These are phyloP conservation scores for Anabacerthia variegaticeps DNA, from an alignment of 2,797 vertebrate species.

Conservation along the genomic window DNA sequence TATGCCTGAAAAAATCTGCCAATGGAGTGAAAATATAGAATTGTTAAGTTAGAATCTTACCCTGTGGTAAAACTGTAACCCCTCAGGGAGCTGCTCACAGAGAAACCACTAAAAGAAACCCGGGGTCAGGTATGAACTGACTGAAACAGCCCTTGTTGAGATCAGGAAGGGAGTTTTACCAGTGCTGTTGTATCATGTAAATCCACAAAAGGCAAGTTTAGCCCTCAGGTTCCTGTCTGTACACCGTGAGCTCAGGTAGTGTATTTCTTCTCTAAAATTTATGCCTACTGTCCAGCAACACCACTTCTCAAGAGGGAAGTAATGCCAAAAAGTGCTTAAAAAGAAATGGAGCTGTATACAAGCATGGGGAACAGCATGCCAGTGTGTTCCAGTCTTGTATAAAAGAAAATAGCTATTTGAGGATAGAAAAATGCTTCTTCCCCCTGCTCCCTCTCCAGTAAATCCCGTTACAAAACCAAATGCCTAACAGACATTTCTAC, in stretches of 20 bases:
- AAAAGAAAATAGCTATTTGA: neutral
- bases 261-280: neutral
- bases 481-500: neutral
- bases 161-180: neutral
- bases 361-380: rapidly evolving
- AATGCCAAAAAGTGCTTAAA: neutral
- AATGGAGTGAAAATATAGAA: neutral
- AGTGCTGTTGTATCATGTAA: neutral
- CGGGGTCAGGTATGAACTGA: rapidly evolving
- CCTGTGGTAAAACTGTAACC: neutral
- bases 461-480: conserved; percentile 32
- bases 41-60: neutral
- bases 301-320: neutral
- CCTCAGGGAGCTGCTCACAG: neutral
- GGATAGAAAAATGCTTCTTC: neutral
- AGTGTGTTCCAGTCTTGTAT: neutral
- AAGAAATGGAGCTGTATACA: neutral
- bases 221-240: neutral
- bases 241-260: neutral
- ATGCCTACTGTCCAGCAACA: neutral
- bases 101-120: neutral
- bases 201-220: neutral
- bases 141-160: neutral
- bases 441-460: neutral
- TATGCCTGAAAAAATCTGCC: neutral